phyloP scores from a whole-genome alignment of 2,888 invertebrate species.

The Mantis religiosa region DNA sequence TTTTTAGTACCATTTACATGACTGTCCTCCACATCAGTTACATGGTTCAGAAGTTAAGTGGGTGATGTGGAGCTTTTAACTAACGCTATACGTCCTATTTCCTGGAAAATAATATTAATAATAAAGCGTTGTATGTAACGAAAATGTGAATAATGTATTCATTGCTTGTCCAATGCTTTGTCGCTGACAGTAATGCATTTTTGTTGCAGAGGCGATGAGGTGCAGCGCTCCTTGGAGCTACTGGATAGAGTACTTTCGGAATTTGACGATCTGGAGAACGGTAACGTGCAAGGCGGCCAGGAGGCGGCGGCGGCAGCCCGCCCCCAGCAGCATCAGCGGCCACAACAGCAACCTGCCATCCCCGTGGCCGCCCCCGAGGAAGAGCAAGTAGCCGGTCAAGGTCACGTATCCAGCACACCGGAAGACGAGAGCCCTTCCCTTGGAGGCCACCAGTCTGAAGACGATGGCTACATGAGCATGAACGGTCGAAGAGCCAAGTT shows the following conservation, averaged over 20 bases:
- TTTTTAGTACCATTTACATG: too few species aligned
- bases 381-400: conserved; percentile 36
- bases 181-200: neutral
- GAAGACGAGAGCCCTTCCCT: conserved; percentile 72
- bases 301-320: conserved; percentile 17
- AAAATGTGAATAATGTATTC: too few species aligned
- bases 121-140: too few species aligned
- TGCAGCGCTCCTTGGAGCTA: conserved; percentile 82
- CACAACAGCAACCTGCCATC: neutral
- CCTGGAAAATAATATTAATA: too few species aligned
- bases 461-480: conserved; percentile 91
- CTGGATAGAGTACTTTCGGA: conserved; percentile 86
- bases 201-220: conserved; percentile 73
- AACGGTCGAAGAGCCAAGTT: conserved; percentile 78
- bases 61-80: too few species aligned
- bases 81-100: too few species aligned
- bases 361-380: conserved; percentile 6
- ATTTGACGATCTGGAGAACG: conserved; percentile 74
- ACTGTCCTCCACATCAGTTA: too few species aligned
- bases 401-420: conserved; percentile 42
- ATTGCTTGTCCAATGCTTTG: too few species aligned
- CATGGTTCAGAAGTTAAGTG: too few species aligned
- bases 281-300: conserved; percentile 46
- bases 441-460: conserved; percentile 81
- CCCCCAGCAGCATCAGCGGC: neutral